phyloP scores from a whole-genome alignment of 1,140 invertebrate species.

The Alviniconcha marisindica region DNA sequence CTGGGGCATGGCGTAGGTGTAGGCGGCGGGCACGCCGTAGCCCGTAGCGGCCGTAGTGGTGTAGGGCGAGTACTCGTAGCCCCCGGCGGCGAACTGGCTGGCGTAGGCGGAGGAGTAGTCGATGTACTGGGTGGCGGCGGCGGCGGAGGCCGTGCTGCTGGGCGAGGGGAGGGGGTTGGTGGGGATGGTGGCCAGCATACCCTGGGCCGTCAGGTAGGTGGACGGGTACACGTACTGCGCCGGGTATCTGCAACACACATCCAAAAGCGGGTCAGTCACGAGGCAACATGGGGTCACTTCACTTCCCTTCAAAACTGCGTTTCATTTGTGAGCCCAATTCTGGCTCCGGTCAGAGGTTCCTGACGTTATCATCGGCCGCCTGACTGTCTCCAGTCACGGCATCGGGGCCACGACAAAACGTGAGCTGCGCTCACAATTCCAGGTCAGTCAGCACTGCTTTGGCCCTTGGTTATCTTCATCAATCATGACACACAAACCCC shows the following conservation, averaged over 20 bases:
- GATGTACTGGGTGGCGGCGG: slow-evolving; percentile 51
- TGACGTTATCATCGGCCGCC: no score
- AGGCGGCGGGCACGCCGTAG: slow-evolving; percentile 57
- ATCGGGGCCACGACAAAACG: no score
- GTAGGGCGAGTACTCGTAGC: slow-evolving; percentile 60
- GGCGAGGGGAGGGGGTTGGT: slow-evolving; percentile 57
- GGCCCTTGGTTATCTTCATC: no score
- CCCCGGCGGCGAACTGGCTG: slow-evolving; percentile 50
- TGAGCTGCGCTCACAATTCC: no score
- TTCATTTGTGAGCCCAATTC: no score
- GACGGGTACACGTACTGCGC: slow-evolving; percentile 64
- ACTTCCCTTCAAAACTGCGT: no score
- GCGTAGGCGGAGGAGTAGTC: slow-evolving; percentile 60
- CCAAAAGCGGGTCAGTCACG: no score
- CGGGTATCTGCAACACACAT: slow-evolving; percentile 55
- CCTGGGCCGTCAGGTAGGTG: slow-evolving; percentile 45
- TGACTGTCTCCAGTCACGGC: no score
- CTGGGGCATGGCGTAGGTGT: slow-evolving; percentile 63
- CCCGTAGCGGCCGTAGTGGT: slow-evolving; percentile 52
- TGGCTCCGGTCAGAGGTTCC: no score
- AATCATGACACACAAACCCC: no score
- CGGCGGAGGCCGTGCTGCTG: slow-evolving; percentile 32
- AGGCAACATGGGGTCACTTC: no score
- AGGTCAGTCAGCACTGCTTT: no score
- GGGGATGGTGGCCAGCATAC: slow-evolving; percentile 53